Conservation (phyloP, 1,140 invertebrate genomes). For the Rhynchophorus ferrugineus region DNA sequence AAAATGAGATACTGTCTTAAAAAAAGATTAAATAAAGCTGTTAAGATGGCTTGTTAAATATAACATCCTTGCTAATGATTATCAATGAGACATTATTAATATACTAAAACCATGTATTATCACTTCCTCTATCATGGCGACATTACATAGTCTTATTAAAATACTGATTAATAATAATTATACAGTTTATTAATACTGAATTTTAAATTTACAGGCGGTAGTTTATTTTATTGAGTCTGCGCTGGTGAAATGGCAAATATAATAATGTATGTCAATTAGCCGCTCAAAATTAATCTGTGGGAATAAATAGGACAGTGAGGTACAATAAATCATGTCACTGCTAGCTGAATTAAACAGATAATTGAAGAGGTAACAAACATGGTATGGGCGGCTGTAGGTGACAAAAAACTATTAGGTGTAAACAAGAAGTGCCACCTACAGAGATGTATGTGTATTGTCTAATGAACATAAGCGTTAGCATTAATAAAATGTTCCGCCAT, state of each 20-base stretch:
- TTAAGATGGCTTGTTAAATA: too few relatives aligned
- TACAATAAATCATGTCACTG: too few relatives aligned
- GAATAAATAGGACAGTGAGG: too few relatives aligned
- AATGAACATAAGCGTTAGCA: background rate
- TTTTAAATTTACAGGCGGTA: background rate
- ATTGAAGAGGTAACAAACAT: background rate
- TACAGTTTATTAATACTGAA: background rate
- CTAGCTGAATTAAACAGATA: too few relatives aligned
- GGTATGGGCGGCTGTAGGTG: background rate
- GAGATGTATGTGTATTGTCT: background rate
- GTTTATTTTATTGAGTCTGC: background rate
- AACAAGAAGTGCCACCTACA: background rate
- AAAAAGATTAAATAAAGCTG: too few relatives aligned
- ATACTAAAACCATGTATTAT: too few relatives aligned
- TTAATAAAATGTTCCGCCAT: slow-evolving; percentile 1
- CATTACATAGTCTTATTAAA: background rate
- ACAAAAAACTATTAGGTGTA: background rate
- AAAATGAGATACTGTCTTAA: too few relatives aligned
- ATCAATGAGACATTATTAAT: too few relatives aligned
- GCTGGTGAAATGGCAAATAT: too few relatives aligned
- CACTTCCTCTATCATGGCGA: background rate
- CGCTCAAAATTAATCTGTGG: background rate
- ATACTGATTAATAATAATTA: background rate
- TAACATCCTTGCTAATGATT: too few relatives aligned
- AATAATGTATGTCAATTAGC: background rate